Conservation (phyloP, 2,797 vertebrate genomes). For the Manis crassicaudata region DNA sequence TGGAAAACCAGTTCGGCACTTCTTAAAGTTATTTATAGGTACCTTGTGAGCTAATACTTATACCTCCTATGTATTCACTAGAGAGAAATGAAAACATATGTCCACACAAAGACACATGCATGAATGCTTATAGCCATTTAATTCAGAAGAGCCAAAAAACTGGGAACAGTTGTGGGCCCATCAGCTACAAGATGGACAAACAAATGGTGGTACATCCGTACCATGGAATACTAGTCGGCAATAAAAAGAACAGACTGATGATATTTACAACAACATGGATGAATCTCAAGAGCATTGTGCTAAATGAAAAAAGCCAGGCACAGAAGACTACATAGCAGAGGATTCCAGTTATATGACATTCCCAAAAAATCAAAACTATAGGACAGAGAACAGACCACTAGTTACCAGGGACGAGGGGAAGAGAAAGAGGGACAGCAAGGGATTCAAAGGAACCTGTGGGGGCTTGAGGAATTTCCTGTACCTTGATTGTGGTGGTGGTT, state of each 20-base stretch:
- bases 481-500: not conserved
- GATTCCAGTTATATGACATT: not conserved
- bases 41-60: not conserved
- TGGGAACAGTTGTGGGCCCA: not conserved
- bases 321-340: accelerated
- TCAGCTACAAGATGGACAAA: accelerated
- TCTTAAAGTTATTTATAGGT: not conserved
- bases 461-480: accelerated
- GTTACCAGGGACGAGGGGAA: too few species aligned
- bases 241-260: not conserved
- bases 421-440: too few species aligned
- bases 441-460: not conserved
- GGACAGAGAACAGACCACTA: too few species aligned
- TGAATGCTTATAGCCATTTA: not conserved
- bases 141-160: too few species aligned
- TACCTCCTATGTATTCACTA: not conserved
- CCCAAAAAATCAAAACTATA: not conserved
- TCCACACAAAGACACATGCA: accelerated
- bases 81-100: not conserved
- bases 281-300: accelerated
- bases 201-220: accelerated
- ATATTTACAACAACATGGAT: accelerated
- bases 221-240: not conserved
- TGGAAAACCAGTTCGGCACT: not conserved
- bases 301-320: not conserved